Evolutionary conservation across 2,113 vertebrate genomes (phyloP).

Genomic region (Pardalotus punctatus): DNA sequence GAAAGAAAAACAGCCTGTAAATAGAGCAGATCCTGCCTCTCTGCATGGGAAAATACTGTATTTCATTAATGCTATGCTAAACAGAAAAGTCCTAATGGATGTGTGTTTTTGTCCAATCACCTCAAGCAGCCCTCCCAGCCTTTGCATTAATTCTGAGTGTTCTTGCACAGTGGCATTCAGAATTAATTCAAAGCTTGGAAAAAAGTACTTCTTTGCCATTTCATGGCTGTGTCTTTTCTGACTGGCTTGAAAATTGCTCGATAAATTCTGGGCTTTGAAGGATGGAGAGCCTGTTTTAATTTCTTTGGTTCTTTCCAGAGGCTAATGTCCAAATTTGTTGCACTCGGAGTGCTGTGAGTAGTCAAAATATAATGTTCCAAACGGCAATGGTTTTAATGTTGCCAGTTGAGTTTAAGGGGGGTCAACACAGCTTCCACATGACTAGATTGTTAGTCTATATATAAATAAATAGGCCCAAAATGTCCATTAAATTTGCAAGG

Average conservation of each 20-base stretch:
- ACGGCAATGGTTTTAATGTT: neutral
- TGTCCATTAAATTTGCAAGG: neutral
- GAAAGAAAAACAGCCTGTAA: neutral
- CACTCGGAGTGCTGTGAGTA: neutral
- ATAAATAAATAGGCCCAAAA: neutral
- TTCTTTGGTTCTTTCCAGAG: neutral
- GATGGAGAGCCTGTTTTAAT: neutral
- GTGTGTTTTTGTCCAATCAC: neutral
- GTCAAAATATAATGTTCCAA: neutral
- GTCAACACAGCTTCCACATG: neutral
- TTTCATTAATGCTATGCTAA: conserved; percentile 22
- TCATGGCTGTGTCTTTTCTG: neutral
- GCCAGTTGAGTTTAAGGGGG: neutral
- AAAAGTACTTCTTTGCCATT: conserved; percentile 18
- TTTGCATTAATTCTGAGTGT: neutral
- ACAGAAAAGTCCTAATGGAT: neutral
- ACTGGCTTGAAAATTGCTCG: neutral
- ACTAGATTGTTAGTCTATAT: neutral
- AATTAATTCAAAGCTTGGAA: conserved; percentile 43
- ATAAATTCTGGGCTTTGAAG: neutral
- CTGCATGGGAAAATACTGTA: neutral
- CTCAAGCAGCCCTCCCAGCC: neutral
- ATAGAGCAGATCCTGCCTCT: neutral
- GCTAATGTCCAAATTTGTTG: neutral
- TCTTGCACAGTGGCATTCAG: neutral